Conservation (phyloP, 2,113 vertebrate genomes). For the Ophiodon elongatus region DNA sequence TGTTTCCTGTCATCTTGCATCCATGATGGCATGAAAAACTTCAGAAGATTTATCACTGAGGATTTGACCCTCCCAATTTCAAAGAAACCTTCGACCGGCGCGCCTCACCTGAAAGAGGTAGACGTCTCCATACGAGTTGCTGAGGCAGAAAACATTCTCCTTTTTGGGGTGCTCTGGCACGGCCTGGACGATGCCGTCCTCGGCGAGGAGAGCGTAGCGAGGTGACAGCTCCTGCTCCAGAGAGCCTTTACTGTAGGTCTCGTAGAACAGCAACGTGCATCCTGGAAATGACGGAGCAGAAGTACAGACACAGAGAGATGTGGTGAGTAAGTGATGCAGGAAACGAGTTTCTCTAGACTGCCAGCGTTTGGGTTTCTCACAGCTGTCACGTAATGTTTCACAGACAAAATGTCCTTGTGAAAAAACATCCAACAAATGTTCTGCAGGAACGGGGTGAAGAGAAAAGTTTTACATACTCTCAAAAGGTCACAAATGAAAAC, state of each 20-base stretch:
- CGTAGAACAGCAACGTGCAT: slow-evolving; percentile 95
- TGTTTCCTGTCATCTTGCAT: not conserved
- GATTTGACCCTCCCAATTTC: not conserved
- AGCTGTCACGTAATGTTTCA: not conserved
- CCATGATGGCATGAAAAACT: not conserved
- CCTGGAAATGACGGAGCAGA: slow-evolving; percentile 79
- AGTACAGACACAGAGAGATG: not conserved
- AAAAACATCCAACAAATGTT: slow-evolving; percentile 23
- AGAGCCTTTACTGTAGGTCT: slow-evolving; percentile 91
- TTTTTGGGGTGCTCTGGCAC: slow-evolving; percentile 97
- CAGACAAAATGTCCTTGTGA: slow-evolving; percentile 12
- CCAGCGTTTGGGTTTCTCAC: not conserved
- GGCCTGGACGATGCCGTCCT: slow-evolving; percentile 95
- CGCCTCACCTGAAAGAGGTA: slow-evolving; percentile 94
- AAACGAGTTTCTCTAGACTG: not conserved
- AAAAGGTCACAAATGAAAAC: not conserved
- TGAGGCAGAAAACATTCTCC: slow-evolving; percentile 97
- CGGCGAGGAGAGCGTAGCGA: slow-evolving; percentile 91
- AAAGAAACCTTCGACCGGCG: not conserved
- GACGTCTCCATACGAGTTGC: slow-evolving; percentile 95
- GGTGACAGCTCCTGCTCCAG: slow-evolving; percentile 89
- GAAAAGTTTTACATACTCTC: slow-evolving; percentile 9
- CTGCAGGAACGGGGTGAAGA: not conserved
- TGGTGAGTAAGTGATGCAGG: not conserved
- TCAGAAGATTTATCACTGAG: not conserved